Conservation (phyloP, 2,797 vertebrate species). For the Sardinella longiceps region DNA sequence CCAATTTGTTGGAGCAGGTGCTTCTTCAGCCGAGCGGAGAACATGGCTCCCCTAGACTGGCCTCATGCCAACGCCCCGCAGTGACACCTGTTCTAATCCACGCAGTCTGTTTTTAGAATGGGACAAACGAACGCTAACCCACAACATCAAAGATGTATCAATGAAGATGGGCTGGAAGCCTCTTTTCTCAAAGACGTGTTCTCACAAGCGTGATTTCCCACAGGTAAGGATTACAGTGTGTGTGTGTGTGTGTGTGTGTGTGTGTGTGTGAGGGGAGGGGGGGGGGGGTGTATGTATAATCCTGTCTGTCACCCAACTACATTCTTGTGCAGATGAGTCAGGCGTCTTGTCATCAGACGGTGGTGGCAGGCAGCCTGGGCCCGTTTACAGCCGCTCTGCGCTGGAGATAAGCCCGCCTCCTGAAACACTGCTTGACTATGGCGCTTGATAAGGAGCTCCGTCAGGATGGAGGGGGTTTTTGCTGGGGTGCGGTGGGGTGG, state of each 20-base stretch:
- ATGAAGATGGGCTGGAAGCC: not conserved
- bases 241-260: too few species aligned
- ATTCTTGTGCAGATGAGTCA: constrained; percentile 9
- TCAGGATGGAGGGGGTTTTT: not conserved
- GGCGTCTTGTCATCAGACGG: not conserved
- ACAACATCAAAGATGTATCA: not conserved
- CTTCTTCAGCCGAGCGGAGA: not conserved
- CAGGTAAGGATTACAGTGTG: not conserved
- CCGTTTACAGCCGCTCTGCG: not conserved
- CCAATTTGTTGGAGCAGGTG: not conserved
- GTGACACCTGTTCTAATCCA: not conserved
- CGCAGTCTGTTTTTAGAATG: not conserved
- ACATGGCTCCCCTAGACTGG: not conserved
- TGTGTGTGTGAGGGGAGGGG: not conserved
- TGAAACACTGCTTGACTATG: not conserved
- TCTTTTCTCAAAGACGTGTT: not conserved
- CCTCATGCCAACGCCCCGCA: not conserved
- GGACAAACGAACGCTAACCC: not conserved
- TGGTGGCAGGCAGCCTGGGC: not conserved
- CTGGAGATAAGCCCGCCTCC: not conserved
- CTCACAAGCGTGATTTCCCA: constrained; percentile 3
- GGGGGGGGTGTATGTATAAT: not conserved
- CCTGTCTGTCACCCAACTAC: constrained; percentile 21
- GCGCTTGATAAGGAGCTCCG: not conserved
- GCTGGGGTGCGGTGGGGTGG: not conserved